phyloP scores from a whole-genome alignment of 2,888 invertebrate genomes.

The Zele albiditarsus region DNA sequence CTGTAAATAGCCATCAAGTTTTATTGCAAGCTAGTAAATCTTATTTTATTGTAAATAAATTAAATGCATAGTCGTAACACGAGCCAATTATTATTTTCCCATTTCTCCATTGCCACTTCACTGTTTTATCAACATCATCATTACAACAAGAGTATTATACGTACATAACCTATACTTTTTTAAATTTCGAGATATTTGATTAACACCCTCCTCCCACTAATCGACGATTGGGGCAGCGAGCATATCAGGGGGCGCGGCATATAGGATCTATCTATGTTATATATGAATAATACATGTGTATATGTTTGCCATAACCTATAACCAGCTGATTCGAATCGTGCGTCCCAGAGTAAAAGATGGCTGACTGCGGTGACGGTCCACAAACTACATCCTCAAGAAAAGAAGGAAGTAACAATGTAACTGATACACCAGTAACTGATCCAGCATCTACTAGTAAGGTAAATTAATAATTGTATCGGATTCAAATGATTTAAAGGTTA shows the following conservation, averaged over 20 bases:
- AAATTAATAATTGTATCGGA: constrained; percentile 47
- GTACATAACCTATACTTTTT: too few species aligned
- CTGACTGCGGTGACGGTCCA: constrained; percentile 67
- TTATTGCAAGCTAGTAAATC: too few species aligned
- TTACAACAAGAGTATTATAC: too few species aligned
- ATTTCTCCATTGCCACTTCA: too few species aligned
- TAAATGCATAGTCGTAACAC: too few species aligned
- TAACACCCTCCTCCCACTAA: too few species aligned
- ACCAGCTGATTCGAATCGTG: constrained; percentile 6
- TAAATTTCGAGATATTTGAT: too few species aligned
- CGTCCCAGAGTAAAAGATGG: constrained; percentile 63
- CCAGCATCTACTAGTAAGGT: constrained; percentile 81
- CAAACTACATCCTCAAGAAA: constrained; percentile 64
- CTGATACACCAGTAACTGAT: constrained; percentile 85
- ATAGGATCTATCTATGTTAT: background rate
- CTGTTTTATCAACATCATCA: too few species aligned
- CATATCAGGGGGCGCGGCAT: too few species aligned
- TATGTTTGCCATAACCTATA: background rate
- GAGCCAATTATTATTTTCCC: too few species aligned
- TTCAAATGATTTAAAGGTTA: background rate
- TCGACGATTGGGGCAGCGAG: too few species aligned
- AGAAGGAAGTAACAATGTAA: constrained; percentile 73
- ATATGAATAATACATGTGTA: background rate
- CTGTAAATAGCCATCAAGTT: background rate
- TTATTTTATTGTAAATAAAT: too few species aligned